Conservation (phyloP, 2,113 vertebrate genomes). For the Arvicanthis niloticus region DNA sequence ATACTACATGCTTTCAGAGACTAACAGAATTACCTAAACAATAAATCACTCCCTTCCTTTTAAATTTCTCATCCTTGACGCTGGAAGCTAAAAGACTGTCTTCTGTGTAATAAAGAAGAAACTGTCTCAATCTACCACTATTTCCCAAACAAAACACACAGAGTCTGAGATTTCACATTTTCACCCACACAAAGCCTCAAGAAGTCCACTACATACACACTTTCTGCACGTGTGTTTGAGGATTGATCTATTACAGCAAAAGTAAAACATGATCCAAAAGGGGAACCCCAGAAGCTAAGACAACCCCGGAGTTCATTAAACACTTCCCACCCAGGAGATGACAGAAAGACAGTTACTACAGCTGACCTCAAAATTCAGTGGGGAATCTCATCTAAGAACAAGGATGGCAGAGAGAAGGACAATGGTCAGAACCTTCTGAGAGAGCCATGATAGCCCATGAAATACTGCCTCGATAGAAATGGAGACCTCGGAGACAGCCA, state of each 20-base stretch:
- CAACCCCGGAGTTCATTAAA: background rate
- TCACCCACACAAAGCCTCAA: background rate
- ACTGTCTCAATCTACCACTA: background rate
- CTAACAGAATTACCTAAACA: background rate
- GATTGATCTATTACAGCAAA: background rate
- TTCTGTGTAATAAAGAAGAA: background rate
- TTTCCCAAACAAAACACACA: background rate
- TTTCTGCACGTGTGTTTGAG: background rate
- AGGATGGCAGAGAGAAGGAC: background rate
- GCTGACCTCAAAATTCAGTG: background rate
- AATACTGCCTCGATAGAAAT: background rate
- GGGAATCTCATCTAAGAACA: background rate
- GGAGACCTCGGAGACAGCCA: background rate
- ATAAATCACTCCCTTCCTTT: background rate
- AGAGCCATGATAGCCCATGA: background rate
- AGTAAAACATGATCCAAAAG: slow-evolving; percentile 22
- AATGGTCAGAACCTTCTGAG: background rate
- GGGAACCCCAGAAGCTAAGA: background rate
- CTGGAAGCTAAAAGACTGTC: background rate
- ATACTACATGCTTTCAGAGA: background rate
- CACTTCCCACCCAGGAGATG: background rate
- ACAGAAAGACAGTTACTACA: background rate
- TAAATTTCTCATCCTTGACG: background rate
- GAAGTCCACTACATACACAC: background rate
- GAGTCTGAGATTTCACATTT: background rate